Base-by-base conservation (phyloP, 2,797 vertebrate genomes). In the Borostomias antarcticus region DNA sequence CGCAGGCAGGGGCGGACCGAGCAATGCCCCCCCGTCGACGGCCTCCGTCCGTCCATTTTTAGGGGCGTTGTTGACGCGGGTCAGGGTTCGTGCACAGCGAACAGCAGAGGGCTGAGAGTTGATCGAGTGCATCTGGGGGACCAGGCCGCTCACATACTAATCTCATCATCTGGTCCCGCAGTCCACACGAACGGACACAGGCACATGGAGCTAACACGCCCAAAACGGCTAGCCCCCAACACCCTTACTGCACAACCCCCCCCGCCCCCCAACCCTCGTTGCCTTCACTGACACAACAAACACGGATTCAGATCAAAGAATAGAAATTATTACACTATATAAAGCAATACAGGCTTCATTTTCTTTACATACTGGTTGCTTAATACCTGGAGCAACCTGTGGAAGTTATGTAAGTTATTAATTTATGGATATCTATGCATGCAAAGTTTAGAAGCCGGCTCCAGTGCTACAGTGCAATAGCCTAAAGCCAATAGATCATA, bases 41-140 rank as follows among this genome's bases (percentile, higher is more conserved):
- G 67, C 58, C 47, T 62, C 61, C 65, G 77, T 54, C 30, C 70
- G 58, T 33, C 63, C 71, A 68, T 63, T 82, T 81, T 75, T 60
- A 74, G 80, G 73, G 72, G 74, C 71, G 71, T 69, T 50, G 10
- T 68, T 72, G 68, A 75, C 68, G 70, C 4, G 57, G 82, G 79
- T 87, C 72, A 82, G 48, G 78, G 72, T 73, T 78, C 62, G 45
- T 19, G 37, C 28, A 62, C 53, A 61, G 59, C 71, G 71, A 77
- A 71, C 69, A 76, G 71, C 75, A 65, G 57, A 60, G 51, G 63
- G 33, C 32, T 56, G 23, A 59, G 57, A 74, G 73, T 61, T 78
- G 58, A 75, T 77, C 80, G 75, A 82, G 61, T 70, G 37, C 30
- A 23, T 76, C 69, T 48, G 64, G 19, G 58, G 61, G 26, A 35